Evolutionary conservation across 2,113 vertebrate genomes (phyloP), one percentile per base, ranked within the genome.

Genomic region (Alethe castanea): DNA sequence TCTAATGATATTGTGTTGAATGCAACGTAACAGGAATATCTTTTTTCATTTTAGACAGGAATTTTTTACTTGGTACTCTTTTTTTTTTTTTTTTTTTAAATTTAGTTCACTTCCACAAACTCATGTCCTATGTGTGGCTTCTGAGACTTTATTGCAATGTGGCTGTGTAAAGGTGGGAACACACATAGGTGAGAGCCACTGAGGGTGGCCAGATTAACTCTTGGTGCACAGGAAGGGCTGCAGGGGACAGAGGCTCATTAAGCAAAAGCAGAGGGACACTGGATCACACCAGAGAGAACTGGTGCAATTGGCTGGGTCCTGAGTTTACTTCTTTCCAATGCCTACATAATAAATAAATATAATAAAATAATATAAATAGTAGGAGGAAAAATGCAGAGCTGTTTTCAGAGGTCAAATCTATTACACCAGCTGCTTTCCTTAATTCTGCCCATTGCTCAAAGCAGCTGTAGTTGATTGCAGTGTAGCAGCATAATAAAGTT

Each of bases 391-490:
- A 67, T 4, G 1, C 10, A 59, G 38, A 81, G 33, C 67, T 92
- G 19, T 61, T 94, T 93, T 81, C 54, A 91, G 92, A 96, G 91
- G 85, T 90, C 85, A 94, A 40, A 82, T 59, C 54, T 74, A 11
- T 47, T 72, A 26, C 38, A 24, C 23, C n/a, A 50, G 44, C 36
- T 80, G 50, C 33, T 84, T 84, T 81, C 47, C 66, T 87, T 94
- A 81, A 60, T 71, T 82, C 71, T 91, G 12, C 29, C 44, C 35
- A 24, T 87, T 94, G 61, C 52, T 93, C 60, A 48, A 29, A 40
- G 35, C 61, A 56, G 45, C 73, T 10, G 1, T 67, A 47, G 42
- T 19, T 92, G 84, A 60, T 64, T 82, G 62, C 62, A 40, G 29
- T 19, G 18, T 52, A 73, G 52, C 54, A 60, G 18, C 15, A 33